Conservation (phyloP, 53 echinoderm and acorn worm genomes). For the Echinarachnius parma region DNA sequence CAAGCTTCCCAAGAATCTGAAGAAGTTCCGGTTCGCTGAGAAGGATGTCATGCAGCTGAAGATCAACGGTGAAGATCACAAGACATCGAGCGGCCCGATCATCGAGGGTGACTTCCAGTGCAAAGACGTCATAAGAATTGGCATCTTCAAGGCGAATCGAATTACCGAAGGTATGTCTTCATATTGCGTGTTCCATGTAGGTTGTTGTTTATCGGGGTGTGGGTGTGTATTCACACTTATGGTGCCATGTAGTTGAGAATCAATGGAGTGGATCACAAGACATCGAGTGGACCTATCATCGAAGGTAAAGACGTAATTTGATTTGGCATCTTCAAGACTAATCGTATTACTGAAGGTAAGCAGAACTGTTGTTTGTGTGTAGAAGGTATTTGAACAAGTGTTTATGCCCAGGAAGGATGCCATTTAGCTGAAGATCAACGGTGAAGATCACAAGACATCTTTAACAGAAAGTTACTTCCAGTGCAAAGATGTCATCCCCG, state of each 20-base stretch:
- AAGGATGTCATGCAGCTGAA: conserved; percentile 35
- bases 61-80: conserved; percentile 19
- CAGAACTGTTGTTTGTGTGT: too few species aligned
- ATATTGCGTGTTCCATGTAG: too few species aligned
- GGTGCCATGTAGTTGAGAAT: too few species aligned
- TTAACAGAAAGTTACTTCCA: conserved; percentile 28
- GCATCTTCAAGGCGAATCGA: conserved; percentile 40
- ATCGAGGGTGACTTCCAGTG: conserved; percentile 40
- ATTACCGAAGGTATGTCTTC: conserved; percentile 35
- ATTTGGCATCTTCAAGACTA: too few species aligned
- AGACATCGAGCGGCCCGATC: conserved; percentile 1
- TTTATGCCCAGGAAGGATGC: too few species aligned
- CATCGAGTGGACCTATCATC: too few species aligned
- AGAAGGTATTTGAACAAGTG: too few species aligned
- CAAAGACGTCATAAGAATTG: conserved; percentile 9
- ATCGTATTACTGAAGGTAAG: too few species aligned
- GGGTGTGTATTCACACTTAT: too few species aligned
- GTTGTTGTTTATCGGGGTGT: too few species aligned
- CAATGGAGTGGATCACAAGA: too few species aligned
- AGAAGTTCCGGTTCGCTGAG: conserved; percentile 42
- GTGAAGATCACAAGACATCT: not conserved
- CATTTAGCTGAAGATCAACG: conserved; percentile 32
- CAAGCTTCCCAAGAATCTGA: conserved; percentile 36
- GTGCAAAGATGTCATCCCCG: conserved; percentile 13
- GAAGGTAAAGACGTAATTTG: too few species aligned